Evolutionary conservation across 2,113 vertebrate genomes (phyloP).

Genomic region (Leptocoma aspasia): DNA sequence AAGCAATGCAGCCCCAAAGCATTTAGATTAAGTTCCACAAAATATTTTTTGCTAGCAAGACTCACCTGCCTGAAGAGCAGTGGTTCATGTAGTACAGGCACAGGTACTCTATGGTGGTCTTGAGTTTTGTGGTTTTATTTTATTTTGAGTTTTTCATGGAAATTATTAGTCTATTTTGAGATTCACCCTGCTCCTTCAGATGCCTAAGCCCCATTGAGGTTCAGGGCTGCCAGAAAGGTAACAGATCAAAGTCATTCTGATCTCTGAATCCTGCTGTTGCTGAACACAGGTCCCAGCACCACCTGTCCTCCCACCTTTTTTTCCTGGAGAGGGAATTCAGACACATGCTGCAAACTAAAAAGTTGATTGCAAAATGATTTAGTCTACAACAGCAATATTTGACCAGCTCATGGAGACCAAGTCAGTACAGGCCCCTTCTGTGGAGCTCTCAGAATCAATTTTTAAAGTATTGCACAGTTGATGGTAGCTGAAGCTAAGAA

Average conservation of each 20-base stretch:
- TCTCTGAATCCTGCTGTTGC: neutral
- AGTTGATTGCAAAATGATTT: neutral
- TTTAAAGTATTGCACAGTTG: neutral
- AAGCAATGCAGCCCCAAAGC: neutral
- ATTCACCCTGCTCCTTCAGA: neutral
- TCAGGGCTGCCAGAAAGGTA: neutral
- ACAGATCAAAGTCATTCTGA: neutral
- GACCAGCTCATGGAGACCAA: neutral
- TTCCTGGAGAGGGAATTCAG: neutral
- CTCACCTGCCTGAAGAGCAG: neutral
- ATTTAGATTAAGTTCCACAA: neutral
- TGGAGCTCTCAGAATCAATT: neutral
- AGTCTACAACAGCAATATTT: neutral
- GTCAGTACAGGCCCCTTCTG: neutral
- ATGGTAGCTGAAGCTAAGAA: neutral
- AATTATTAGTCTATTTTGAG: neutral
- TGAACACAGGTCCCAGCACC: neutral
- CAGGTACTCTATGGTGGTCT: fast-evolving
- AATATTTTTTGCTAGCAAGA: neutral
- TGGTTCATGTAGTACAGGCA: neutral
- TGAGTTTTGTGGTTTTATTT: neutral
- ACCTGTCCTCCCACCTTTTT: neutral
- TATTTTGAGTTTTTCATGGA: neutral
- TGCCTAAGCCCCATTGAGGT: fast-evolving
- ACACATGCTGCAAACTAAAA: neutral